These are phyloP conservation scores for Holothuria leucospilota DNA, from an alignment of 53 echinoderm and acorn worm species.

Conservation along the genomic window DNA sequence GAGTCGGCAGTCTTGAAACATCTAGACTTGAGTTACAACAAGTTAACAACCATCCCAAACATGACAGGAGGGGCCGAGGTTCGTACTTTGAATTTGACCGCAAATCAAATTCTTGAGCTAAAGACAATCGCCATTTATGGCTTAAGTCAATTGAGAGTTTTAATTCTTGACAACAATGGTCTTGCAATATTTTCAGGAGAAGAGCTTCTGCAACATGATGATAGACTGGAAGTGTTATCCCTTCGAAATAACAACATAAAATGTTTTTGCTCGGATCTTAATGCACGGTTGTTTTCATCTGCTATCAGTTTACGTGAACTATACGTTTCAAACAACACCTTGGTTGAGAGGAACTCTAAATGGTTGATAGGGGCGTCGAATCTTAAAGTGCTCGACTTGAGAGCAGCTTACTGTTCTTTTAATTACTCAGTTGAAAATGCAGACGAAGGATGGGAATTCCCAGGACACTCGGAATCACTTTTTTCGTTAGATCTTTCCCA, in stretches of 20 bases:
- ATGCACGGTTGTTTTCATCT: not conserved
- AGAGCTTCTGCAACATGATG: not conserved
- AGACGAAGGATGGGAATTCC: slow-evolving; percentile 27
- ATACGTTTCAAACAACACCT: slow-evolving; percentile 14
- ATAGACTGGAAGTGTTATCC: slow-evolving; percentile 6
- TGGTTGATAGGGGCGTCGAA: slow-evolving; percentile 35
- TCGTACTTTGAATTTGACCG: slow-evolving; percentile 21
- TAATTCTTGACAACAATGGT: slow-evolving; percentile 39
- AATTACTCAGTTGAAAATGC: not conserved
- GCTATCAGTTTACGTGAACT: slow-evolving; percentile 8
- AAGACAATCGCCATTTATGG: slow-evolving; percentile 1
- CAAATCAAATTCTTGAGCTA: slow-evolving; percentile 21
- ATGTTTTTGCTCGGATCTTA: not conserved
- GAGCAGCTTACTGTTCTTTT: slow-evolving; percentile 25
- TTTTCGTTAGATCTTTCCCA: slow-evolving; percentile 20
- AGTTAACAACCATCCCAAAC: not conserved
- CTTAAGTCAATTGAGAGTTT: not conserved
- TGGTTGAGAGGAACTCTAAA: slow-evolving; percentile 1
- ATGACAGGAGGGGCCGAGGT: slow-evolving; percentile 18
- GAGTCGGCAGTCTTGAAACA: not conserved
- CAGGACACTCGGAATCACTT: slow-evolving; percentile 22
- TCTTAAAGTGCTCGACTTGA: slow-evolving; percentile 12
- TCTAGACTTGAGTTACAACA: slow-evolving; percentile 42
- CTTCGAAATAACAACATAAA: slow-evolving; percentile 18
- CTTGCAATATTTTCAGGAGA: not conserved